A percentile compares a stretch with the other conserved stretches of the same genome.
Conservation (phyloP, 2,113 vertebrate species). For the Zosterops lateralis region DNA sequence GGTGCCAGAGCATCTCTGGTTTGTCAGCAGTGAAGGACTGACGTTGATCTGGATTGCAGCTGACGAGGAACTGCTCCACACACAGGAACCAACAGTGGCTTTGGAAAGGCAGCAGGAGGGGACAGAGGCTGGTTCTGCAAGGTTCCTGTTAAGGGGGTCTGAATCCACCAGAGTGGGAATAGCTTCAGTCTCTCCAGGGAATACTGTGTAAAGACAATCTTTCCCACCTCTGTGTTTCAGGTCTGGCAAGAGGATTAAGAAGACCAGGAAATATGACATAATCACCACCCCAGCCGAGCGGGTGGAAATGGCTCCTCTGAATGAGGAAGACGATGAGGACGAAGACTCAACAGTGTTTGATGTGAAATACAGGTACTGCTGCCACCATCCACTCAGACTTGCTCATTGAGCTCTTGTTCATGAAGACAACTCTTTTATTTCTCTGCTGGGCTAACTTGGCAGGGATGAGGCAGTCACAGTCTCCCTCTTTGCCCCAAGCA, state of each 20-base stretch:
- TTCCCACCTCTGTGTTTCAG: slow-evolving; percentile 61
- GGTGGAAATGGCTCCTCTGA: slow-evolving; percentile 96
- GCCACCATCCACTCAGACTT: not conserved
- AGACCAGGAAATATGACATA: slow-evolving; percentile 94
- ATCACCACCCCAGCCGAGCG: slow-evolving; percentile 93
- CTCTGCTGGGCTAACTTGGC: not conserved
- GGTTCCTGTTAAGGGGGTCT: rapidly evolving
- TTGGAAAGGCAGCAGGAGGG: not conserved
- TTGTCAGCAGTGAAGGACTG: not conserved
- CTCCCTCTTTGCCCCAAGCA: not conserved
- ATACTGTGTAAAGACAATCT: not conserved
- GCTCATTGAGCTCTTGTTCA: not conserved
- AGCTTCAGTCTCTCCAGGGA: not conserved
- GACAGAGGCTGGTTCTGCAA: not conserved
- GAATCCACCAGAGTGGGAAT: not conserved
- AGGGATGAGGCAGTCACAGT: not conserved
- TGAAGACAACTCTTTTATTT: not conserved
- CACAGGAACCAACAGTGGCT: not conserved
- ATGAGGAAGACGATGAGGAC: slow-evolving; percentile 87
- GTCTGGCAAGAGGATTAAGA: slow-evolving; percentile 86
- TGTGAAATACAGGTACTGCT: slow-evolving; percentile 90
- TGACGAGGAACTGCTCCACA: not conserved
- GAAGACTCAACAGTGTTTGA: slow-evolving; percentile 94
- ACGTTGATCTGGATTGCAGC: not conserved
- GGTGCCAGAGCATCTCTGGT: not conserved